Base-by-base conservation (phyloP, 2,888 invertebrate species). In the Ichneumoninae sp. region DNA sequence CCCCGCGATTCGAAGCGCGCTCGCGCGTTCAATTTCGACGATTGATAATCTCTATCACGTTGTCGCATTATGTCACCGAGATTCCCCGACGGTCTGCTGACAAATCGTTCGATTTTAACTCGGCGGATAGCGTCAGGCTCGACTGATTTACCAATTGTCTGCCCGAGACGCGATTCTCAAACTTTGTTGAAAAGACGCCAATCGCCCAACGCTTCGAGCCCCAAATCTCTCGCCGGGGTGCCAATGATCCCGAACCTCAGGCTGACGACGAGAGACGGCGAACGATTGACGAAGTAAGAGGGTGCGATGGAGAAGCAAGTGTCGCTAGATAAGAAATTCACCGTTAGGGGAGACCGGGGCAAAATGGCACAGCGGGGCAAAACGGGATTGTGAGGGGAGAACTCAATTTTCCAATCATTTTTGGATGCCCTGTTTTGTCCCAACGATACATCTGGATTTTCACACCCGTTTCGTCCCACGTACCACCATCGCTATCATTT, bases 291-390 rank as follows among this genome's bases (percentile, higher is more conserved):
- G 72, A 77, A 66, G 81, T 81, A 81, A 80, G 57, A 68, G 74
- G 30, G 68, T 16, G 30, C 33, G 62, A 33, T 60, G 68, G 54
- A 74, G 62, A 70, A 75, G 71, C 57, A 78, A 81, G 78, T 76
- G 75, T 71, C 68, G 47, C 75, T 60, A 75, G 84, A 84, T 84
- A 84, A 84, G 84, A 69, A 75, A 66, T 83, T 74, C 69, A 85
- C 62, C 26, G 30, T 26, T 54, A 19, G 19, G 19, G 19, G 19
- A 19, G 19, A 19, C 19, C 19, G 19, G 19, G 19, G 19, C 19
- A 19, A 19, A 0, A 19, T 19, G 19, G 19, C 19, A 19, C 19
- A 19, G 19, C 19, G 19, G 19, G 19, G 19, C 19, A 19, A 19
- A 19, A 19, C 19, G 19, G 19, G 19, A 19, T 19, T 19, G 19